These are phyloP conservation scores for Tinamus major DNA, from an alignment of 2,797 vertebrate genomes.

Conservation along the genomic window DNA sequence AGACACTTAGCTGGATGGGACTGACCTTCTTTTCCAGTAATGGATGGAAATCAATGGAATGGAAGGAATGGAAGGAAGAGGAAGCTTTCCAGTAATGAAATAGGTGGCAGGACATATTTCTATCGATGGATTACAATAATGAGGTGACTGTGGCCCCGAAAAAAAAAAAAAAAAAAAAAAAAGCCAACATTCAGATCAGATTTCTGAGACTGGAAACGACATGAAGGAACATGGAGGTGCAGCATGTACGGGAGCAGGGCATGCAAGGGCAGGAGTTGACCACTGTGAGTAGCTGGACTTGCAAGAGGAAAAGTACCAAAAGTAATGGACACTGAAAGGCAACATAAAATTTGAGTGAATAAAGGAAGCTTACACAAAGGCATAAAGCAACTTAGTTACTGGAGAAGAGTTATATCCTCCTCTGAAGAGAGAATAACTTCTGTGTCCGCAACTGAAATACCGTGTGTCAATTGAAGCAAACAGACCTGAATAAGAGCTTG, in stretches of 20 bases:
- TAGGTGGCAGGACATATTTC: background rate
- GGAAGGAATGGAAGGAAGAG: too few species aligned
- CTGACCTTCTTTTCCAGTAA: background rate
- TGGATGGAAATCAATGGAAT: too few species aligned
- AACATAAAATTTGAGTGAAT: background rate
- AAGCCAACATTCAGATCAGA: rapidly evolving
- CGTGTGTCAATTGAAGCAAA: background rate
- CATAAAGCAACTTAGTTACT: background rate
- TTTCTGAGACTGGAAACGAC: background rate
- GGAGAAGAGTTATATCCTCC: background rate
- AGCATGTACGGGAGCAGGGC: background rate
- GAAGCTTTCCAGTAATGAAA: background rate
- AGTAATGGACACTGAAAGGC: background rate
- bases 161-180: background rate
- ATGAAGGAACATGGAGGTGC: background rate
- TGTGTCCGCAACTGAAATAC: background rate
- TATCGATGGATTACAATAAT: rapidly evolving
- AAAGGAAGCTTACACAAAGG: background rate
- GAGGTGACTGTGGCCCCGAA: background rate
- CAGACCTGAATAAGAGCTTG: background rate
- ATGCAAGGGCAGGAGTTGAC: rapidly evolving
- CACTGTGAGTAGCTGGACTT: background rate
- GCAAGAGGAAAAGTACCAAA: background rate
- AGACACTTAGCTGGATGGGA: rapidly evolving
- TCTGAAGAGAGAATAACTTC: background rate